Percentiles rank a stretch among this genome's conserved stretches.
Evolutionary conservation across 2,888 invertebrate species (phyloP).

Genomic region (Plemyria rubiginata): DNA sequence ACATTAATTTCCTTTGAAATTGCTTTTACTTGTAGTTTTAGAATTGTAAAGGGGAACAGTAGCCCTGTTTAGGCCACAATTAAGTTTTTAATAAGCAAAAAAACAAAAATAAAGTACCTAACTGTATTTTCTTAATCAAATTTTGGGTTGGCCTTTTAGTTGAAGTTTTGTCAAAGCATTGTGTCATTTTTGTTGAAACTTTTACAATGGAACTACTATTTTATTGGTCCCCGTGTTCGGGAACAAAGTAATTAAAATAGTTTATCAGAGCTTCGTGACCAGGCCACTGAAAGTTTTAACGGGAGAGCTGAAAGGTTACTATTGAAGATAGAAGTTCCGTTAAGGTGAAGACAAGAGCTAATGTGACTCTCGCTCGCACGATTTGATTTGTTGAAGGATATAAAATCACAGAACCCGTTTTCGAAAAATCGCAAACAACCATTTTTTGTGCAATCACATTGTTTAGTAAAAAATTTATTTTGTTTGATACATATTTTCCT

Average conservation of each 20-base stretch:
- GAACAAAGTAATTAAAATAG: conserved; percentile 35
- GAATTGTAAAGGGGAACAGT: neutral
- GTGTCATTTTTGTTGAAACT: conserved; percentile 24
- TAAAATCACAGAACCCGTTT: too few species aligned
- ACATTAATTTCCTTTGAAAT: neutral
- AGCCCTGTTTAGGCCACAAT: neutral
- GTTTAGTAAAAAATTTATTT: too few species aligned
- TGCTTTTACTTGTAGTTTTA: neutral
- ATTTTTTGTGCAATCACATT: too few species aligned
- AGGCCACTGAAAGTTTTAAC: neutral
- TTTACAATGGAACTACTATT: conserved; percentile 20
- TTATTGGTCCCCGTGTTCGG: conserved; percentile 27
- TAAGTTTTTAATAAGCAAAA: too few species aligned
- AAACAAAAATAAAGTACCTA: too few species aligned
- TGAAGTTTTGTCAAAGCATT: conserved; percentile 15
- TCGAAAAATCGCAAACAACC: too few species aligned
- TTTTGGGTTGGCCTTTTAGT: neutral
- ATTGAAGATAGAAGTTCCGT: neutral
- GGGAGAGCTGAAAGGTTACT: neutral
- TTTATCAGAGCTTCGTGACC: neutral
- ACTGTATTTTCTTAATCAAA: too few species aligned
- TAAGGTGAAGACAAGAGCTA: too few species aligned
- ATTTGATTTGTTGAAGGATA: too few species aligned
- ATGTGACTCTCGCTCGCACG: too few species aligned
- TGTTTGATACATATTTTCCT: too few species aligned